Base-by-base conservation (phyloP, 2,888 invertebrate genomes). In the Luperina nickerlii region DNA sequence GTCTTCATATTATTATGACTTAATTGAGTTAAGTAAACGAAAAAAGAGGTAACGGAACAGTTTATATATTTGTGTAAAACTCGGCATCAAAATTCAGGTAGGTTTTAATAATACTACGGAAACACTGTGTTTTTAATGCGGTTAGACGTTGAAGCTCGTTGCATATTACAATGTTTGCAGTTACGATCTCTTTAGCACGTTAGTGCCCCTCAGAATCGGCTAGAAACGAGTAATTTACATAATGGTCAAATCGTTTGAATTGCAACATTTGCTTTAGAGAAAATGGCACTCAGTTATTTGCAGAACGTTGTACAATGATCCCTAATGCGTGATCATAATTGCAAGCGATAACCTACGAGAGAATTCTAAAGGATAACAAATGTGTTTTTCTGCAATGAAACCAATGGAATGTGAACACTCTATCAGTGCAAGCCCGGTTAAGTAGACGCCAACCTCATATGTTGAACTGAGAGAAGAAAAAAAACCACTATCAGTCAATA, bases 221-320 rank as follows among this genome's bases (percentile, higher is more conserved):
- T 62, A 54, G n/a, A 24, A 20, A 38, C 70, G 54, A 57, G 24
- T 8, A 20, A 69, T 85, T 85, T 48, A 76, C 57, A 83, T 76
- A 85, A 76, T 81, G 27, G 60, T 54, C 60, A n/a, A 48, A 38
- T 24, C 27, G 42, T 63, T 57, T 63, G 13, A 45, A 75, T 24
- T 69, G 60, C 60, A 65, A 72, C 71, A 73, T 62, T 72, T 62
- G 62, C 32, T 63, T 45, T 32, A 45, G 11, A 76, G 69, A 48
- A 81, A 75, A 77, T 13, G 71, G 24, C 65, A 32, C 67, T 62
- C 27, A 70, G 27, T 51, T 81, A 51, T 70, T 71, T 54, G 15
- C 42, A 42, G 5, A 62, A 45, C 24, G 45, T 69, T 63, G 38
- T 24, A 27, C 27, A 45, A 63, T 57, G 18, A 83, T 66, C 48